Conservation (phyloP, 2,888 invertebrate species). For the Drosophila basisetae region DNA sequence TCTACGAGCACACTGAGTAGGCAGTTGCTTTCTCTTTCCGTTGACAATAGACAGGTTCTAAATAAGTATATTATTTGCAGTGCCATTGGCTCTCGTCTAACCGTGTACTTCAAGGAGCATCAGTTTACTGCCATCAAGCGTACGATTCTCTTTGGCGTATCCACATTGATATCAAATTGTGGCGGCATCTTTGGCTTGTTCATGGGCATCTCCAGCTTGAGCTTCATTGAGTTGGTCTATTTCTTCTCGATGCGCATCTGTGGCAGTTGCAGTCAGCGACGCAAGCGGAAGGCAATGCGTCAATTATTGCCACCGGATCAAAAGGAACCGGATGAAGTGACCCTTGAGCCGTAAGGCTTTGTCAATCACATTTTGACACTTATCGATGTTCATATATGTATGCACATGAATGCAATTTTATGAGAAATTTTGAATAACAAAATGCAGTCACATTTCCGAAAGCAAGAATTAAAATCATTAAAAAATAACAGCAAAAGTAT, state of each 20-base stretch:
- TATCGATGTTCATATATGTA: no score
- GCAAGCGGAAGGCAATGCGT: conserved; percentile 59
- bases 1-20: conserved; percentile 81
- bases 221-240: conserved; percentile 86
- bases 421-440: not conserved
- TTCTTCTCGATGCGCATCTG: conserved; percentile 86
- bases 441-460: not conserved
- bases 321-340: conserved; percentile 35
- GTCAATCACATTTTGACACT: no score
- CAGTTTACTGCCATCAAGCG: conserved; percentile 89
- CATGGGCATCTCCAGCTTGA: conserved; percentile 85
- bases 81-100: conserved; percentile 87
- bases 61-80: conserved; percentile 78
- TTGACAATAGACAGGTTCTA: not conserved
- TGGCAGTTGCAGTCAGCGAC: conserved; percentile 74
- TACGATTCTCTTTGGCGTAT: conserved; percentile 88
- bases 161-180: conserved; percentile 89
- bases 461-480: not conserved
- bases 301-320: conserved; percentile 18
- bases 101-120: conserved; percentile 90
- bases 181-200: conserved; percentile 88
- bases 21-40: conserved; percentile 10
- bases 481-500: not conserved
- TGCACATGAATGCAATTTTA: not conserved
- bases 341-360: conserved; percentile 23